A percentile compares a stretch with the other conserved stretches of the same genome.
Evolutionary conservation across 92 coral and sea anemone species (phyloP).

Genomic region (Pocillopora grandis): DNA sequence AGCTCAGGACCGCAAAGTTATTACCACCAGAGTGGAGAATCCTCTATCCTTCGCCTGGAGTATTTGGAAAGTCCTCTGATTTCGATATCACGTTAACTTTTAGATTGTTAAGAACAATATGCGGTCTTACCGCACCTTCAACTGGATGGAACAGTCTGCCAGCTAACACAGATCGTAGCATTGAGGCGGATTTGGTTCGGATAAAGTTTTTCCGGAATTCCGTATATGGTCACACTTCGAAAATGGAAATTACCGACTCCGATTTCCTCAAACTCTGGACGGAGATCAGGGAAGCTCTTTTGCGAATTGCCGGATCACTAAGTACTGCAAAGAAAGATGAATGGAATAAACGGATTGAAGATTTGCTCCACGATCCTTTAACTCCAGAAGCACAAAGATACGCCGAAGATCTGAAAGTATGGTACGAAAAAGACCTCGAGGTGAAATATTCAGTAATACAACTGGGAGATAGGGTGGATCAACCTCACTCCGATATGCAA

Average conservation of each 20-base stretch:
- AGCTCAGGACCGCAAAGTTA: not conserved
- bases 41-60: slow-evolving; percentile 51
- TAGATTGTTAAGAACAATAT: slow-evolving; percentile 21
- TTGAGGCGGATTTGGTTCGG: slow-evolving; percentile 52
- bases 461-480: not conserved
- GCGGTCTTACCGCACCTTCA: slow-evolving; percentile 33
- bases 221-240: slow-evolving; percentile 43
- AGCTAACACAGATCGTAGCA: not conserved
- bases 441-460: slow-evolving; percentile 12
- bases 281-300: slow-evolving; percentile 40
- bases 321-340: slow-evolving; percentile 26
- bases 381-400: slow-evolving; percentile 45
- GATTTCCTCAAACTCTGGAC: slow-evolving; percentile 49
- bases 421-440: slow-evolving; percentile 55
- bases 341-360: slow-evolving; percentile 38
- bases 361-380: slow-evolving; percentile 33
- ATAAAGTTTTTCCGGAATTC: slow-evolving; percentile 52
- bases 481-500: not conserved
- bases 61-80: slow-evolving; percentile 36
- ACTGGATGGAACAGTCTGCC: slow-evolving; percentile 56
- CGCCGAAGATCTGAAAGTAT: slow-evolving; percentile 38
- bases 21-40: not conserved
- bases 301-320: slow-evolving; percentile 47
- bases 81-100: slow-evolving; percentile 48
- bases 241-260: slow-evolving; percentile 46